Base-by-base conservation (phyloP, 2,888 invertebrate species). In the Lomographa bimaculata region DNA sequence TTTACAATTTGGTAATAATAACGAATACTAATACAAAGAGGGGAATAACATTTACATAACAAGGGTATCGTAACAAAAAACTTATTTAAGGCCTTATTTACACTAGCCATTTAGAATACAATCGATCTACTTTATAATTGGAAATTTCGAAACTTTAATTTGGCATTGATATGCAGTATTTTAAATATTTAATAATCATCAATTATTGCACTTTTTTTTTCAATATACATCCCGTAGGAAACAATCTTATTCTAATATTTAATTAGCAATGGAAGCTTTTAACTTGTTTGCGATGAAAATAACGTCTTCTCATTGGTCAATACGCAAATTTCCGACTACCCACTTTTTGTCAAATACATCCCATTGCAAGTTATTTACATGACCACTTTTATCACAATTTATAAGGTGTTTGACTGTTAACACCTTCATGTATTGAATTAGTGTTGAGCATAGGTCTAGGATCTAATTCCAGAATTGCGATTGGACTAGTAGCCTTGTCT, bases 1-100 rank as follows among this genome's bases (percentile, higher is more conserved):
- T 89, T 81, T 87, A 87, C 87, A 89, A 78, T 86, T 71, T 87
- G 86, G 86, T 87, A 83, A 71, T 81, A 60, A 45, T 78, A 86
- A 86, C 84, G 80, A 85, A 86, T 81, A 82, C 81, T 85, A 82
- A 79, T 82, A 83, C 78, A 21, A 76, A 75, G 75, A 81, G 70
- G 80, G 76, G 66, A 68, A 71, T 79, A 78, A 79, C 63, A 77
- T 68, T 60, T 64, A 84, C 79, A 80, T 82, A 87, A 85, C 85
- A 86, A 41, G 35, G 27, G 17, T 60, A n/a, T 59, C 56, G 60
- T 80, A 81, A 84, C 81, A 84, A 79, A 83, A 74, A 65, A 50
- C 63, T 70, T 67, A 67, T 71, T 57, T 67, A 64, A 67, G 71
- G 69, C 71, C 70, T 69, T 76, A 82, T 79, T 32, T 79, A 79